Percentiles rank a stretch among this genome's conserved stretches.
Conservation (phyloP, 2,113 vertebrate species). For the Lates calcarifer region DNA sequence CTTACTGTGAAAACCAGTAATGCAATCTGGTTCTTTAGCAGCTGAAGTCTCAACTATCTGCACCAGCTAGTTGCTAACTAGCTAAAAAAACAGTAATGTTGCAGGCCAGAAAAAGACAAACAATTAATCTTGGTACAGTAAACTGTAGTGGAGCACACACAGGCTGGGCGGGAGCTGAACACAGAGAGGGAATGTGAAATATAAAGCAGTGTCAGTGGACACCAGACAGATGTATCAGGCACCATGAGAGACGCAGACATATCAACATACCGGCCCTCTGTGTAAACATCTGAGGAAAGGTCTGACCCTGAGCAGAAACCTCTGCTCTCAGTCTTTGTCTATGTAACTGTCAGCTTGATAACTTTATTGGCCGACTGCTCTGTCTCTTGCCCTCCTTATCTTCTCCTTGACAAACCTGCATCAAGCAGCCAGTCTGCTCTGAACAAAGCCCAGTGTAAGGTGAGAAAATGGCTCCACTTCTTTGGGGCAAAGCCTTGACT, state of each 20-base stretch:
- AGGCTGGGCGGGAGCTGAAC: background rate
- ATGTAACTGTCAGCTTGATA: slow-evolving; percentile 10
- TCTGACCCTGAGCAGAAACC: background rate
- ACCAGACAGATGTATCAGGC: background rate
- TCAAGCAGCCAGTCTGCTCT: background rate
- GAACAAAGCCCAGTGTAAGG: slow-evolving; percentile 41
- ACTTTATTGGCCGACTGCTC: slow-evolving; percentile 8
- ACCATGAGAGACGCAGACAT: background rate
- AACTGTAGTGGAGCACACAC: background rate
- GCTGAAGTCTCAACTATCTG: background rate
- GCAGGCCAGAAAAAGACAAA: too few species aligned
- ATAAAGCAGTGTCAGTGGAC: background rate
- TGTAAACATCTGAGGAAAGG: slow-evolving; percentile 24
- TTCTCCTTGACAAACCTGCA: background rate
- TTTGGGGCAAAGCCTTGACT: slow-evolving; percentile 33
- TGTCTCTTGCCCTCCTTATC: slow-evolving; percentile 3
- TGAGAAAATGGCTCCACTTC: slow-evolving; percentile 42
- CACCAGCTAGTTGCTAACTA: background rate
- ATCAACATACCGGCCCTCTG: background rate
- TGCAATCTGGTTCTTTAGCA: background rate
- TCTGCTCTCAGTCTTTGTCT: background rate
- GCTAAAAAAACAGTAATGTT: too few species aligned
- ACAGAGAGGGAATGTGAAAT: slow-evolving; percentile 1
- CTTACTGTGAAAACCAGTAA: slow-evolving; percentile 7
- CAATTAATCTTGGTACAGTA: background rate